phyloP scores from a whole-genome alignment of 2,113 vertebrate genomes.

The Maccullochella peelii region DNA sequence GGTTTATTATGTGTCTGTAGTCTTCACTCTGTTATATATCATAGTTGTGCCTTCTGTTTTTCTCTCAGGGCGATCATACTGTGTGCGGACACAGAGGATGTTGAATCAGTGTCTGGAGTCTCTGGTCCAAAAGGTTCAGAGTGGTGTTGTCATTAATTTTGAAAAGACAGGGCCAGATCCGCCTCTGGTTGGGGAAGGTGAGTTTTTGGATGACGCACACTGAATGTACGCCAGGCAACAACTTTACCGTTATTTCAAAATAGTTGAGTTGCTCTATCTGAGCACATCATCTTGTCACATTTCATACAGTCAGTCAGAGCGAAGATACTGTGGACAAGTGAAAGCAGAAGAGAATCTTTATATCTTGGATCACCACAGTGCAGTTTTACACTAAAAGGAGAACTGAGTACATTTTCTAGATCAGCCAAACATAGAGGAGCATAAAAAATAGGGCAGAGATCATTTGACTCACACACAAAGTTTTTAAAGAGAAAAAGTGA shows the following conservation, averaged over 20 bases:
- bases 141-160: constrained; percentile 97
- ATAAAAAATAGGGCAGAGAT: not conserved
- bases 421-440: not conserved
- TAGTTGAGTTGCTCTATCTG: not conserved
- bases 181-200: constrained; percentile 80
- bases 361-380: not conserved
- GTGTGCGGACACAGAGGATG: constrained; percentile 96
- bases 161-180: constrained; percentile 97
- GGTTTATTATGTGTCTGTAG: not conserved
- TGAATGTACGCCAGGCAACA: not conserved
- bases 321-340: not conserved
- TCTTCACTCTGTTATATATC: not conserved
- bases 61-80: constrained; percentile 92
- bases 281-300: not conserved
- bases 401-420: constrained; percentile 14
- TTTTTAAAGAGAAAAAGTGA: no score
- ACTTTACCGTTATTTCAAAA: not conserved
- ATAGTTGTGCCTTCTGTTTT: not conserved
- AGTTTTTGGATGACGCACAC: constrained; percentile 6
- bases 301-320: not conserved
- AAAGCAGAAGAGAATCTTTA: constrained; percentile 30
- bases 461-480: not conserved
- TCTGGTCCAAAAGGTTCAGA: constrained; percentile 97
- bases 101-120: constrained; percentile 98
- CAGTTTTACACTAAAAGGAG: constrained; percentile 20